Evolutionary conservation across 1,140 invertebrate genomes (phyloP).

Genomic region (Leptopilina boulardi): DNA sequence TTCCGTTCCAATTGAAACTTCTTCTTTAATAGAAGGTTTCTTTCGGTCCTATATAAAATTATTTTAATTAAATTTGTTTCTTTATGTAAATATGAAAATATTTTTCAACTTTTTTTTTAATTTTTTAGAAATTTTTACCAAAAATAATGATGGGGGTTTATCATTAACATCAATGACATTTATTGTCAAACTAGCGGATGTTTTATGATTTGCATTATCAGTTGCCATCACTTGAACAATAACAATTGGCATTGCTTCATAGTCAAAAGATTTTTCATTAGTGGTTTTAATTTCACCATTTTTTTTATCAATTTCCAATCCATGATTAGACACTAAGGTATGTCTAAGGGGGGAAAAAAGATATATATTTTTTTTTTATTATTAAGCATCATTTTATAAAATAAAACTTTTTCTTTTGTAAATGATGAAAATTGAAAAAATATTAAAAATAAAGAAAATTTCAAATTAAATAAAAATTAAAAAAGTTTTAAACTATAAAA

Average conservation of each 20-base stretch:
- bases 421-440: neutral
- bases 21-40: slow-evolving; percentile 75
- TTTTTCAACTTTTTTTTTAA: slow-evolving; percentile 24
- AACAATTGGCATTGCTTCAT: slow-evolving; percentile 76
- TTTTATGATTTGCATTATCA: slow-evolving; percentile 66
- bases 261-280: slow-evolving; percentile 76
- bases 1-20: slow-evolving; percentile 68
- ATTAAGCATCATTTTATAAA: too few relatives aligned
- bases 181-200: slow-evolving; percentile 75
- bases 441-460: too few relatives aligned
- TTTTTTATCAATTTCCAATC: slow-evolving; percentile 69
- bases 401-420: too few relatives aligned
- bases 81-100: too few relatives aligned
- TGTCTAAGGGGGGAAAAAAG: slow-evolving; percentile 69
- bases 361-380: too few relatives aligned
- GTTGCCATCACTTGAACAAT: slow-evolving; percentile 75
- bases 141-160: slow-evolving; percentile 74
- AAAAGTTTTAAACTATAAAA: slow-evolving; percentile 21
- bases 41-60: slow-evolving; percentile 73
- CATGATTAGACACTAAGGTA: slow-evolving; percentile 70
- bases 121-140: slow-evolving; percentile 60
- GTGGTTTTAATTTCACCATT: slow-evolving; percentile 75
- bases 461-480: neutral
- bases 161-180: slow-evolving; percentile 78
- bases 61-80: too few relatives aligned